phyloP scores from a whole-genome alignment of 2,113 vertebrate species.

The Beaufortia kweichowensis region DNA sequence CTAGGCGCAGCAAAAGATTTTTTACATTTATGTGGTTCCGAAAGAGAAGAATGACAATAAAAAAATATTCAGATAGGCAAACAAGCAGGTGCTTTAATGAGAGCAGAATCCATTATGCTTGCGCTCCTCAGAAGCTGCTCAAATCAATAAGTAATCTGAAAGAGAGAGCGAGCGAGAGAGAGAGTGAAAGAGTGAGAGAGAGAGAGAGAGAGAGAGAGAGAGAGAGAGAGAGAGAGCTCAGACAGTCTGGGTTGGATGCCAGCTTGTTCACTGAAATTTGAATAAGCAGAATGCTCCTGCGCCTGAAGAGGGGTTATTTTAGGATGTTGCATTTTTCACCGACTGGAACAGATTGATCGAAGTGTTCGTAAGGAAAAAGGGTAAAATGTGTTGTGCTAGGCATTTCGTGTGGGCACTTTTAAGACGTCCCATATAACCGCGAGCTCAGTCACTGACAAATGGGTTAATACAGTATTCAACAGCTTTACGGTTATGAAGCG shows the following conservation, averaged over 20 bases:
- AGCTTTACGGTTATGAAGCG: constrained; percentile 13
- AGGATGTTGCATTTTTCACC: constrained; percentile 7
- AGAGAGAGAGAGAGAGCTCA: constrained; percentile 20
- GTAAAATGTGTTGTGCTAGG: neutral
- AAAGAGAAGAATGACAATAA: neutral
- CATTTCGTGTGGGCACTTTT: neutral
- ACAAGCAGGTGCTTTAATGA: constrained; percentile 32
- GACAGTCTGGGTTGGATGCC: constrained; percentile 28
- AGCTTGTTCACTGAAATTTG: constrained; percentile 37
- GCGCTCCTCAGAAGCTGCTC: constrained; percentile 33
- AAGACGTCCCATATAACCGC: neutral
- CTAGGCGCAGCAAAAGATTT: neutral
- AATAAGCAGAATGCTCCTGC: constrained; percentile 40
- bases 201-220: neutral
- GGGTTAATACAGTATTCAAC: constrained; percentile 12
- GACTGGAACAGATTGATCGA: constrained; percentile 13
- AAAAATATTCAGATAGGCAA: neutral
- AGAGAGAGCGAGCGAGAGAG: constrained; percentile 7
- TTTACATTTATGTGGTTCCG: neutral
- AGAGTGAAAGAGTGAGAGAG: constrained; percentile 13
- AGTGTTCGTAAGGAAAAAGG: neutral
- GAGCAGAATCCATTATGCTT: constrained; percentile 19
- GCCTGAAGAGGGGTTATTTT: constrained; percentile 44
- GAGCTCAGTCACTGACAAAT: constrained; percentile 13
- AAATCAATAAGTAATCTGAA: constrained; percentile 45